phyloP scores from a whole-genome alignment of 2,797 vertebrate genomes.

The Chaetophractus vellerosus region DNA sequence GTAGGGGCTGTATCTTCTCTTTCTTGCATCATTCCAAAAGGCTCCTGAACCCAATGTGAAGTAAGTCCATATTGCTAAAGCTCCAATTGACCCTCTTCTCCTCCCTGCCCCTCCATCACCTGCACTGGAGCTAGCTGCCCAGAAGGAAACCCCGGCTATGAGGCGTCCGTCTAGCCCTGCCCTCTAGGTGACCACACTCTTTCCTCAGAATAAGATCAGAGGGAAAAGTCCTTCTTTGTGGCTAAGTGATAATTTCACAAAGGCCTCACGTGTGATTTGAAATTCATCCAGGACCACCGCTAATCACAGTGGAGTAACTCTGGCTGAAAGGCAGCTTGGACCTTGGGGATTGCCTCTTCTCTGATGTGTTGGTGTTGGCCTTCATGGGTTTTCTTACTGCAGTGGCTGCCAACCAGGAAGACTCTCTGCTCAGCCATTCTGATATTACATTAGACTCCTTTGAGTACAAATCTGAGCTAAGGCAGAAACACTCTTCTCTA shows the following conservation, averaged over 20 bases:
- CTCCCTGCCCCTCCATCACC: not conserved
- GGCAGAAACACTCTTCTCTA: not conserved
- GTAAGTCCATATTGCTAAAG: not conserved
- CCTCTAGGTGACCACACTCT: not conserved
- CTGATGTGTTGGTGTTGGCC: not conserved
- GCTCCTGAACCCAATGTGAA: not conserved
- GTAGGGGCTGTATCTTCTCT: not conserved
- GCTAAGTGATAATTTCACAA: not conserved
- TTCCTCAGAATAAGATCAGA: not conserved
- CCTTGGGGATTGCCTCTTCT: not conserved
- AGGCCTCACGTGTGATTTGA: not conserved
- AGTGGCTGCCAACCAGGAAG: not conserved
- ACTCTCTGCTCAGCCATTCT: not conserved
- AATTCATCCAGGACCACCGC: not conserved
- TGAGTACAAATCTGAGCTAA: not conserved
- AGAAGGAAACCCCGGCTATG: not conserved
- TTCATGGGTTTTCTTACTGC: not conserved
- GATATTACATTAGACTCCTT: not conserved
- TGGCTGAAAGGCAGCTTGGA: accelerated
- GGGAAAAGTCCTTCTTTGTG: not conserved
- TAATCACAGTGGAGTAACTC: not conserved
- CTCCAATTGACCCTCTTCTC: not conserved
- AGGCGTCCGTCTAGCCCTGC: not conserved
- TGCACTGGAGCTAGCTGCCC: not conserved
- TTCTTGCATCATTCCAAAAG: not conserved